Percentiles rank a stretch among this genome's conserved stretches.
phyloP scores from a whole-genome alignment of 2,113 vertebrate genomes.

The Myrmecophaga tridactyla region DNA sequence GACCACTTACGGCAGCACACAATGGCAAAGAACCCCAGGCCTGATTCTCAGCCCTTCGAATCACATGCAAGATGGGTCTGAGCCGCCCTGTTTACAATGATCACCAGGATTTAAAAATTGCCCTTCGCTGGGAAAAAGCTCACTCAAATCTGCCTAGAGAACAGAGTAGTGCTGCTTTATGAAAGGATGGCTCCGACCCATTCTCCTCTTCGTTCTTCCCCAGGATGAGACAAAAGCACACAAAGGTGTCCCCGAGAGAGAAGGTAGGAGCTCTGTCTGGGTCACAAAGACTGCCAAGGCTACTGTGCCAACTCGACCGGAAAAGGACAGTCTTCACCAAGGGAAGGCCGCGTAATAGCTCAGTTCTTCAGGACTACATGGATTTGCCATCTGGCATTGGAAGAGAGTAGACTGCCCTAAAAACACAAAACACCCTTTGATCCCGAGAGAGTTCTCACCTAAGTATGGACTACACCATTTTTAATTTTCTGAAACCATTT shows the following conservation, averaged over 20 bases:
- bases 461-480: not conserved
- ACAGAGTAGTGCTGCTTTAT: not conserved
- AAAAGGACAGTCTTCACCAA: not conserved
- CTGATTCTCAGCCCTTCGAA: slow-evolving; percentile 52
- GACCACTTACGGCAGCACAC: slow-evolving; percentile 47
- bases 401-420: not conserved
- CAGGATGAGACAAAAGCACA: not conserved
- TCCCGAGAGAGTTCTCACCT: not conserved
- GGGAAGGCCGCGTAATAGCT: not conserved
- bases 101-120: slow-evolving; percentile 49
- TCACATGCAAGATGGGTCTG: not conserved
- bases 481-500: slow-evolving; percentile 12
- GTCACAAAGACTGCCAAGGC: not conserved
- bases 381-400: not conserved
- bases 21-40: slow-evolving; percentile 38
- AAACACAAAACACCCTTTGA: not conserved
- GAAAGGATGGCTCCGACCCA: not conserved
- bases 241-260: not conserved
- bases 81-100: slow-evolving; percentile 23
- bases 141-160: not conserved
- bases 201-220: not conserved
- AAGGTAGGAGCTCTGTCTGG: not conserved
- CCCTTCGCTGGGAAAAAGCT: not conserved
- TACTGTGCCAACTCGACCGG: not conserved
- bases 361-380: not conserved